phyloP scores from a whole-genome alignment of 2,797 vertebrate species.

The Emydoidea blandingii region DNA sequence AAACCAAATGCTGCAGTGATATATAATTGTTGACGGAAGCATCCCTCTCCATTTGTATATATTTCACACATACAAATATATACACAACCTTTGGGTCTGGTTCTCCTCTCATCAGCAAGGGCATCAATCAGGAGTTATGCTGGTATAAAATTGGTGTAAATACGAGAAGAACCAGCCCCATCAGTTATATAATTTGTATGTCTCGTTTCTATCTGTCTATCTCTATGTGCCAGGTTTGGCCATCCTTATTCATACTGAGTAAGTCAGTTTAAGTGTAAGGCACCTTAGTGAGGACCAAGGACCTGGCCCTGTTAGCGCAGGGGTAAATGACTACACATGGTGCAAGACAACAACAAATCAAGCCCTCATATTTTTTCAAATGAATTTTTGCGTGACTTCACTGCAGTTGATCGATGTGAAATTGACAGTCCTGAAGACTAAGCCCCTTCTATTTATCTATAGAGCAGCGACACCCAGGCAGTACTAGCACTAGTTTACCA shows the following conservation, averaged over 20 bases:
- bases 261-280: neutral
- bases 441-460: neutral
- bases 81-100: neutral
- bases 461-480: neutral
- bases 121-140: neutral
- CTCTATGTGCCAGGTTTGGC: neutral
- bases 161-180: neutral
- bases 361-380: neutral
- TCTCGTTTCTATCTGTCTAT: neutral
- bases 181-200: accelerated
- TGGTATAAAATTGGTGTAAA: accelerated
- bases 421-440: neutral
- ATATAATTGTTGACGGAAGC: neutral
- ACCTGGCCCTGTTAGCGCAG: neutral
- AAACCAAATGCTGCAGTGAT: neutral
- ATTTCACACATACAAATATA: neutral
- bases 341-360: neutral
- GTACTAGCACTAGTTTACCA: neutral
- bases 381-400: neutral
- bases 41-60: neutral
- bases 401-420: neutral
- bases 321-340: neutral
- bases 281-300: neutral
- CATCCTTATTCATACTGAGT: neutral
- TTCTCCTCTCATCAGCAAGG: accelerated